Base-by-base conservation (phyloP, 2,888 invertebrate species). In the Phasia obesa region DNA sequence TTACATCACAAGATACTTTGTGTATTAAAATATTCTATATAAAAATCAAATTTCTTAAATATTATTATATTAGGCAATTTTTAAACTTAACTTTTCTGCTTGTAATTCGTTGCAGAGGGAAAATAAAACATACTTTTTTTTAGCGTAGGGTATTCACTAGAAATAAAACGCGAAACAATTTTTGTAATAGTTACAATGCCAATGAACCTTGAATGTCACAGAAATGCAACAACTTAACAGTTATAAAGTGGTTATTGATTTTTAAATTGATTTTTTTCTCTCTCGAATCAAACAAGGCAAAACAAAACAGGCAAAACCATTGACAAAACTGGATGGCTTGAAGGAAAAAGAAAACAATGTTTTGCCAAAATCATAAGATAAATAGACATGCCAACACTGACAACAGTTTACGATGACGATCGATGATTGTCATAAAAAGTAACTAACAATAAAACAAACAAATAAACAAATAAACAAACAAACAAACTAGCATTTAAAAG, bases 361-460 rank as follows among this genome's bases (percentile, higher is more conserved):
- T 74, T 74, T 74, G 74, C 21, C 76, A 77, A 79, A 83, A 83
- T 67, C 75, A 42, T 59, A 75, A 62, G 82, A 82, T 82, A 82
- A 82, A 78, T 78, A 70, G 70, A 81, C 78, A 78, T 74, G 80
- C 74, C 64, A 78, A 78, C 74, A 78, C 69, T 83, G 83, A 67
- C 83, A 83, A 73, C 81, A 84, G 69, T 86, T 84, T 85, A 84
- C 87, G 87, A 89, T 89, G 88, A 89, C 88, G 88, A 89, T 89
- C 89, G 87, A 88, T 88, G 89, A 89, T 89, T 89, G 88, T 88
- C 89, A 87, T 86, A 86, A 31, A 35, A 53, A 44, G 19, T 17
- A 59, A 44, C 17, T 2, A 69, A 59, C 84, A 76, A 76, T 7
- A 13, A 82, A 65, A 81, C 49, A 79, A 60, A 51, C 27, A 53